These are phyloP conservation scores for Synanthedon vespiformis DNA, from an alignment of 2,888 invertebrate species.

Conservation along the genomic window DNA sequence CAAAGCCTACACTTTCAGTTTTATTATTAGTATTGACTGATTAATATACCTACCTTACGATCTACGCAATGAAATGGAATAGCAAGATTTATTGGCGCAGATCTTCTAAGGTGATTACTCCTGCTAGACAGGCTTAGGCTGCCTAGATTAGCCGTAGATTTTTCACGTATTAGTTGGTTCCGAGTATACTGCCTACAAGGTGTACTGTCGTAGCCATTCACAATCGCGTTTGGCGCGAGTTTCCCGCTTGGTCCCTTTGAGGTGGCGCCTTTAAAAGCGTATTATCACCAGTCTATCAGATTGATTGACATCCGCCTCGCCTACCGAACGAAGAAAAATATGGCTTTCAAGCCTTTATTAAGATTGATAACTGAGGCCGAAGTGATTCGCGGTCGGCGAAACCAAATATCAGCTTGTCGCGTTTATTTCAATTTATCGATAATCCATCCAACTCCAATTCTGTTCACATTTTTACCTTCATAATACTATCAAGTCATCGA, in stretches of 20 bases:
- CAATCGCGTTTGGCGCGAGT: background rate
- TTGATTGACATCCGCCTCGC: slow-evolving; percentile 50
- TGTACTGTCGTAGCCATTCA: background rate
- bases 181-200: no score
- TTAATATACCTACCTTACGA: no score
- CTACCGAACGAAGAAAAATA: slow-evolving; percentile 47
- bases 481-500: no score
- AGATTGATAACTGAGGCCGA: slow-evolving; percentile 43
- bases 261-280: slow-evolving; percentile 14
- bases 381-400: slow-evolving; percentile 17
- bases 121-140: no score
- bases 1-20: no score
- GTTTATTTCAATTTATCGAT: slow-evolving; percentile 13
- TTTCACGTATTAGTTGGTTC: no score
- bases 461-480: background rate
- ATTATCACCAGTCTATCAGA: slow-evolving; percentile 38
- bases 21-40: no score
- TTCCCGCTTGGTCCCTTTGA: slow-evolving; percentile 1
- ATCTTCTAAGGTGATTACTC: no score
- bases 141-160: no score
- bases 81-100: no score
- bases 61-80: no score
- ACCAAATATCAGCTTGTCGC: slow-evolving; percentile 21
- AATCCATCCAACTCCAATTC: slow-evolving; percentile 1
- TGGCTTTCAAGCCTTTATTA: slow-evolving; percentile 52